A percentile compares a stretch with the other conserved stretches of the same genome.
Evolutionary conservation across 2,113 vertebrate species (phyloP).

Genomic region (Syngnathoides biaculeatus): DNA sequence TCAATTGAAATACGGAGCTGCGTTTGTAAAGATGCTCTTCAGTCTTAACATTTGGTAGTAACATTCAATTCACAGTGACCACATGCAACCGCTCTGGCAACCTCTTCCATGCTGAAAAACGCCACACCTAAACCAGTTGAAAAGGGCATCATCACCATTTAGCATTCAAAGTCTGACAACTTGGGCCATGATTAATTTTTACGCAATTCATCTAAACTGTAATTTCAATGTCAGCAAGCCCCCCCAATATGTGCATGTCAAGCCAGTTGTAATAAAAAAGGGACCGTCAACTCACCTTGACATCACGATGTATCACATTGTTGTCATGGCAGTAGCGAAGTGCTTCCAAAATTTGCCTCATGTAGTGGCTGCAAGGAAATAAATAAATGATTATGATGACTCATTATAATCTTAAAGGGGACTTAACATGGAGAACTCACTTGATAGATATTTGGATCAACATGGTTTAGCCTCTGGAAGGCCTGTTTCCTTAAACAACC

Average conservation of each 20-base stretch:
- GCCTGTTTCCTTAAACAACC: not conserved
- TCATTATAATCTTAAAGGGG: too few relatives aligned
- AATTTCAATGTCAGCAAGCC: not conserved
- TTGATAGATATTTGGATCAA: not conserved
- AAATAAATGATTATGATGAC: not conserved
- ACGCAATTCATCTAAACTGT: not conserved
- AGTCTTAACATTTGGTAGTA: too few relatives aligned
- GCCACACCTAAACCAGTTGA: not conserved
- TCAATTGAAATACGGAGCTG: too few relatives aligned
- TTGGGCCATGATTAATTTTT: not conserved
- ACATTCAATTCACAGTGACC: too few relatives aligned
- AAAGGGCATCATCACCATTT: not conserved
- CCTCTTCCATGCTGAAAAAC: too few relatives aligned
- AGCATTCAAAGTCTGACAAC: not conserved
- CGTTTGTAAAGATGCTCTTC: too few relatives aligned
- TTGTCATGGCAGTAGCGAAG: slow-evolving; percentile 96
- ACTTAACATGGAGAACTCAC: not conserved
- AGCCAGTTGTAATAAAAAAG: not conserved
- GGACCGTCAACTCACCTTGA: slow-evolving; percentile 80
- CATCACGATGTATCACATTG: slow-evolving; percentile 95
- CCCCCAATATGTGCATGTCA: not conserved
- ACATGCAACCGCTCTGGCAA: too few relatives aligned
- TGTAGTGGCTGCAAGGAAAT: slow-evolving; percentile 82
- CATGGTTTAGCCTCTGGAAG: not conserved
- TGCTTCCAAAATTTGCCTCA: slow-evolving; percentile 95